These are phyloP conservation scores for Poeciliopsis turneri DNA, from an alignment of 2,797 vertebrate species.

Conservation along the genomic window DNA sequence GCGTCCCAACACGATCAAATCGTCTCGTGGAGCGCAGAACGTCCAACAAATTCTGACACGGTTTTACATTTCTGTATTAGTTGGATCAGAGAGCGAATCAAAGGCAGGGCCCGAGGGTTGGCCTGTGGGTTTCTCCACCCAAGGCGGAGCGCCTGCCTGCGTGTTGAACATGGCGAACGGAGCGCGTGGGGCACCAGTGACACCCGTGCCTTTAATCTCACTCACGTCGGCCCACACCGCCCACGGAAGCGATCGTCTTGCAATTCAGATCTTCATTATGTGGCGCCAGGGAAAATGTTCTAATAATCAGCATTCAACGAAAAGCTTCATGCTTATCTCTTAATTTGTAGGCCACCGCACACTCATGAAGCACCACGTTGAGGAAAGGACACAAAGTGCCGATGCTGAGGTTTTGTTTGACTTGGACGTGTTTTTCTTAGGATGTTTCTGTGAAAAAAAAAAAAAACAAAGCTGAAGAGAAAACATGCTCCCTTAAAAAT, in stretches of 20 bases:
- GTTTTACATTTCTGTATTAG: slow-evolving; percentile 49
- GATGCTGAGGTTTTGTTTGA: no score
- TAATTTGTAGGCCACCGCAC: not conserved
- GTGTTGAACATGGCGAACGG: slow-evolving; percentile 53
- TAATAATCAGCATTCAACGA: not conserved
- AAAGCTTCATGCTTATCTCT: not conserved
- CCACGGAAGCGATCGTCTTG: slow-evolving; percentile 17
- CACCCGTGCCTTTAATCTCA: slow-evolving; percentile 1
- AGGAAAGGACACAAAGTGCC: no score
- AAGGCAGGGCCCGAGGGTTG: slow-evolving; percentile 50
- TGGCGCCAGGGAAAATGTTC: not conserved
- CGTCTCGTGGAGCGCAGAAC: slow-evolving; percentile 11
- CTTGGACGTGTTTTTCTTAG: not conserved
- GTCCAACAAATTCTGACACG: slow-evolving; percentile 27
- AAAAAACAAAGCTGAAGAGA: not conserved
- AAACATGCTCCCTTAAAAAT: not conserved
- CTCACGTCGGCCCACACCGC: slow-evolving; percentile 17
- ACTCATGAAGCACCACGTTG: not conserved
- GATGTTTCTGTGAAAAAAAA: not conserved
- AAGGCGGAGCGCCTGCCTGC: slow-evolving; percentile 16
- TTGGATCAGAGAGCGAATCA: slow-evolving; percentile 61
- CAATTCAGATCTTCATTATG: slow-evolving; percentile 7
- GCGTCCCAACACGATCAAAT: not conserved
- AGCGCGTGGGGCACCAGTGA: slow-evolving; percentile 25
- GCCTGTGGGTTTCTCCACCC: slow-evolving; percentile 48